Evolutionary conservation across 1,140 invertebrate genomes (phyloP).

Genomic region (Caenorhabditis latens): DNA sequence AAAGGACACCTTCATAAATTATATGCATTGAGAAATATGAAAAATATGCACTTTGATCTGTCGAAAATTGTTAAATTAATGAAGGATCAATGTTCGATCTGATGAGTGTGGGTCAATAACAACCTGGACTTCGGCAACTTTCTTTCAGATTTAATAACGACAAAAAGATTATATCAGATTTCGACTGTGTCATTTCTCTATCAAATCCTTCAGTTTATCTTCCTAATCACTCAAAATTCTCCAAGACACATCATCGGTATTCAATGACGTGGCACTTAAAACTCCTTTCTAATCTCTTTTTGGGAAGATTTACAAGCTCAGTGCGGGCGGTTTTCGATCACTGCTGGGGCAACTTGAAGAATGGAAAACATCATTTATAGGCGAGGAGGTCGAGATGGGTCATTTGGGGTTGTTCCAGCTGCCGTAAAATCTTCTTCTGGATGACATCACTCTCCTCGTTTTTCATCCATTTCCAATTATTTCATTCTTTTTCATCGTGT

Average conservation of each 20-base stretch:
- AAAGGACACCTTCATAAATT: no score
- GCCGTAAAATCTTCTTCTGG: neutral
- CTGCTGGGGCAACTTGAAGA: neutral
- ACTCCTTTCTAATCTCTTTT: neutral
- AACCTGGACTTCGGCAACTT: no score
- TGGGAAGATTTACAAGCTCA: neutral
- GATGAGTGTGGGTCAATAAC: no score
- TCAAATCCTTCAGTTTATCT: no score
- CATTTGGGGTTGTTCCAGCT: neutral
- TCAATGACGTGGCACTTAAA: neutral
- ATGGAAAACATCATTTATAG: neutral
- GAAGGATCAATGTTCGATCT: neutral
- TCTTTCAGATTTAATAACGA: no score
- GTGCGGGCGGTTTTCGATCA: neutral
- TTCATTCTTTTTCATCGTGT: neutral
- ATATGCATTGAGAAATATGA: no score
- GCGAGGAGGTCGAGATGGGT: neutral
- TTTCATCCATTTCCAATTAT: neutral
- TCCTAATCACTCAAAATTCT: neutral
- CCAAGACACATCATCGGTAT: neutral
- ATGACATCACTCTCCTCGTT: conserved; percentile 25
- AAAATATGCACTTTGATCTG: no score
- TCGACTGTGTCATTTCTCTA: no score
- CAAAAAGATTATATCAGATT: no score
- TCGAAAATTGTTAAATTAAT: no score